Conservation (phyloP, 2,113 vertebrate genomes). For the Gymnocephalus cernua region DNA sequence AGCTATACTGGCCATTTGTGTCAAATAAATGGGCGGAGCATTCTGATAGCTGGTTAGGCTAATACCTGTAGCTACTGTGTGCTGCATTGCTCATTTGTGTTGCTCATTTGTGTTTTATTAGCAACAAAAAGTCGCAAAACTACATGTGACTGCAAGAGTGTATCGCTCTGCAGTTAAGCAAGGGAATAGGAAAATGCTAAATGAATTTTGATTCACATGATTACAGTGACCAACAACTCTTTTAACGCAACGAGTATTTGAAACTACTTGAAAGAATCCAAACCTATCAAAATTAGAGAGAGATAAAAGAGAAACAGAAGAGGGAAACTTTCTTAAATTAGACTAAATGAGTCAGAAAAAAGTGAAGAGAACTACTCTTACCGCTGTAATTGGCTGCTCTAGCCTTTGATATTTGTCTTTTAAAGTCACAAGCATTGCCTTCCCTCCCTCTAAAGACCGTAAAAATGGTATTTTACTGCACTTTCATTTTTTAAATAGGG, state of each 20-base stretch:
- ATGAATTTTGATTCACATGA: no score
- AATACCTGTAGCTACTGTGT: no score
- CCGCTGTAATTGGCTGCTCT: not conserved
- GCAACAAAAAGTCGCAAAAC: no score
- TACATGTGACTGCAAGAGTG: no score
- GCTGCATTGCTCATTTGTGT: no score
- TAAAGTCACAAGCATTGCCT: conserved; percentile 6
- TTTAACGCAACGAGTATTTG: not conserved
- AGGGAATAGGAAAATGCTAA: no score
- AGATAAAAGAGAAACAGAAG: not conserved
- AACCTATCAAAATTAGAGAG: not conserved
- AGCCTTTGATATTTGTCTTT: conserved; percentile 32
- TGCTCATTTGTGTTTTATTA: no score
- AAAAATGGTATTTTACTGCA: conserved; percentile 23
- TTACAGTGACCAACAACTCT: not conserved
- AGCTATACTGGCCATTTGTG: no score
- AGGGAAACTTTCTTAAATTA: not conserved
- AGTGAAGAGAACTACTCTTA: conserved; percentile 1
- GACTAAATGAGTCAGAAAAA: not conserved
- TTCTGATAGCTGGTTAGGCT: no score
- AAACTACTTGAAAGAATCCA: not conserved
- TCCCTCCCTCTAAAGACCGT: conserved; percentile 15
- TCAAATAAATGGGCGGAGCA: no score
- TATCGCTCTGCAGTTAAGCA: no score
- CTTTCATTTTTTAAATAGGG: conserved; percentile 28